phyloP scores from a whole-genome alignment of 2,797 vertebrate genomes.

The Diplodus puntazzo region DNA sequence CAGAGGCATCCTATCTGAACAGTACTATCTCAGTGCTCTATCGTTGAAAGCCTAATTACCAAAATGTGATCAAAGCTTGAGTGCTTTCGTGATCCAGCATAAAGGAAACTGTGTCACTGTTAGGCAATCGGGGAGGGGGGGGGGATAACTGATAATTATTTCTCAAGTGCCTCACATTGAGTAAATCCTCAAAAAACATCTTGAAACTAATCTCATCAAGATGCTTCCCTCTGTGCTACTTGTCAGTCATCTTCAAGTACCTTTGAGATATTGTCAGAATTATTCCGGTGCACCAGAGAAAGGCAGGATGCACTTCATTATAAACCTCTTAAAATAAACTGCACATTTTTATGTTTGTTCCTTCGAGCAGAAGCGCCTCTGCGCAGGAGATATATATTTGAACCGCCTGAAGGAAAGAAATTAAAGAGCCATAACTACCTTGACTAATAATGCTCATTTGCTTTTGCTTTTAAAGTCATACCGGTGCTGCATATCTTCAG shows the following conservation, averaged over 20 bases:
- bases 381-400: conserved; percentile 5
- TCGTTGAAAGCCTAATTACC: conserved; percentile 45
- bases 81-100: conserved; percentile 44
- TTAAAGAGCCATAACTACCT: conserved; percentile 6
- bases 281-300: conserved; percentile 22
- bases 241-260: conserved; percentile 55
- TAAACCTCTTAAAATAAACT: conserved; percentile 31
- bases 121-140: conserved; percentile 33
- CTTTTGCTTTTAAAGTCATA: neutral
- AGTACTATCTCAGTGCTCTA: conserved; percentile 25
- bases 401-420: conserved; percentile 9
- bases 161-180: conserved; percentile 50
- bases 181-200: conserved; percentile 42
- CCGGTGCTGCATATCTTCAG: neutral
- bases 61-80: conserved; percentile 61
- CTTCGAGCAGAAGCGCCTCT: conserved; percentile 1
- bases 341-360: conserved; percentile 13
- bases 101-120: conserved; percentile 45
- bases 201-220: conserved; percentile 54
- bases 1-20: conserved; percentile 42
- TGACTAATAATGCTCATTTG: conserved; percentile 8
- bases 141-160: conserved; percentile 36
- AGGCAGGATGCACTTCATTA: conserved; percentile 39
- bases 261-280: conserved; percentile 44
- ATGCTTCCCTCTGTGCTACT: conserved; percentile 44